A percentile compares a stretch with the other conserved stretches of the same genome.
These are phyloP conservation scores for Tetragonula clypearis DNA, from an alignment of 1,140 invertebrate species.

Conservation along the genomic window DNA sequence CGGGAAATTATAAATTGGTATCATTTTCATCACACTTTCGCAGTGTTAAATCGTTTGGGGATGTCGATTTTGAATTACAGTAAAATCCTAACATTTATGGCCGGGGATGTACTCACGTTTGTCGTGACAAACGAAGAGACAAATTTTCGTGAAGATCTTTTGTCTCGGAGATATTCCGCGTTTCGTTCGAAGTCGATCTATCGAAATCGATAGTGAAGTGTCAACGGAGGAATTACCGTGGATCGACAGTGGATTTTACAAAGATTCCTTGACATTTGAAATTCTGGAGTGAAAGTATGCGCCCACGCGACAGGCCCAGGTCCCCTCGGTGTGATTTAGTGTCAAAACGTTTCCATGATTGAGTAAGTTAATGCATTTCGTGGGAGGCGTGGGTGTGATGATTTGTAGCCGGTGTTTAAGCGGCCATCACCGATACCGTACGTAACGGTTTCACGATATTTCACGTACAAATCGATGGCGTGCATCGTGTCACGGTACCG, in stretches of 20 bases:
- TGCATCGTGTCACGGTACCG: not conserved
- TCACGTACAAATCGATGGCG: slow-evolving; percentile 40
- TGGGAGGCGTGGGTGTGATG: slow-evolving; percentile 54
- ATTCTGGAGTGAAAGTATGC: slow-evolving; percentile 53
- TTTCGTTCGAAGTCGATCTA: not conserved
- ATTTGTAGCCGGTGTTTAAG: slow-evolving; percentile 47
- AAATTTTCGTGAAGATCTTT: not conserved
- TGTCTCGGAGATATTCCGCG: not conserved
- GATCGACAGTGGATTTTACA: not conserved
- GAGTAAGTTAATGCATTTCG: slow-evolving; percentile 56
- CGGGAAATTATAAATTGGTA: no score
- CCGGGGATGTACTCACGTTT: not conserved
- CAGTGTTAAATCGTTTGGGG: no score
- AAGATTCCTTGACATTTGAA: slow-evolving; percentile 49
- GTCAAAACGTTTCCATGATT: slow-evolving; percentile 56
- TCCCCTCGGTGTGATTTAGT: slow-evolving; percentile 38
- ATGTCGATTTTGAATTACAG: no score
- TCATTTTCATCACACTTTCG: no score
- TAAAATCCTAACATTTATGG: no score
- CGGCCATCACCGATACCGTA: slow-evolving; percentile 34
- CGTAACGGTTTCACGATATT: slow-evolving; percentile 49
- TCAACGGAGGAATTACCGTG: not conserved
- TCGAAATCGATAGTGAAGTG: not conserved
- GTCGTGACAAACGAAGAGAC: not conserved
- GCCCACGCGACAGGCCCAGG: slow-evolving; percentile 15